Conservation (phyloP, 2,888 invertebrate genomes). For the Hydriomena furcata region DNA sequence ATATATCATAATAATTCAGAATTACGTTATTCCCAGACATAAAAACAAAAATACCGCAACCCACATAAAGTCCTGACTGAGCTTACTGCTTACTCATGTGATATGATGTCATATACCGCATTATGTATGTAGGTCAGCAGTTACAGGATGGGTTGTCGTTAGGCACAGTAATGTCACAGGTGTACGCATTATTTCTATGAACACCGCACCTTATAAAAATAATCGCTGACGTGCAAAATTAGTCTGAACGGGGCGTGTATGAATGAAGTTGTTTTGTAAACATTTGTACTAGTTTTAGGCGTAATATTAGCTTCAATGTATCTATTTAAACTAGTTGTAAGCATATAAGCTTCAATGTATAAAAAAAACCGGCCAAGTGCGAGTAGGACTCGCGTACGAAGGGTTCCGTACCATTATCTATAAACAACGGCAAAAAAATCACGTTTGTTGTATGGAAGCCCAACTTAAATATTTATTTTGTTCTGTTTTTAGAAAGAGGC, state of each 20-base stretch:
- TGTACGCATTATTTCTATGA: constrained; percentile 5
- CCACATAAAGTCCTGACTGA: neutral
- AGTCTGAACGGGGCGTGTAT: constrained; percentile 22
- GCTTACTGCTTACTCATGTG: neutral
- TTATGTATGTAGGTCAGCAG: constrained; percentile 30
- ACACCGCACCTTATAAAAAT: constrained; percentile 13
- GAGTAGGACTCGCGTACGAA: too few relatives aligned
- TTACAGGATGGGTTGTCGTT: constrained; percentile 14
- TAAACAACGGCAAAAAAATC: too few relatives aligned
- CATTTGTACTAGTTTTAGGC: neutral
- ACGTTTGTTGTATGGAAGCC: too few relatives aligned
- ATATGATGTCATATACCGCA: constrained; percentile 29
- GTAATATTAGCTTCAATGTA: too few relatives aligned
- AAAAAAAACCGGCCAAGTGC: too few relatives aligned
- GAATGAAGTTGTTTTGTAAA: constrained; percentile 1
- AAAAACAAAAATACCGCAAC: neutral
- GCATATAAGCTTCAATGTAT: too few relatives aligned
- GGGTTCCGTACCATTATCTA: too few relatives aligned
- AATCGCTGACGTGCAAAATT: constrained; percentile 19
- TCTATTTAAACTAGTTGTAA: too few relatives aligned
- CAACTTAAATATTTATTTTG: too few relatives aligned
- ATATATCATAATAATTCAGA: too few relatives aligned
- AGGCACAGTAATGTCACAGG: constrained; percentile 19
- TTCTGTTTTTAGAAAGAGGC: too few relatives aligned
- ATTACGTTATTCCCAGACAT: too few relatives aligned